Base-by-base conservation (phyloP, 2,113 vertebrate species). In the Sturnus vulgaris region DNA sequence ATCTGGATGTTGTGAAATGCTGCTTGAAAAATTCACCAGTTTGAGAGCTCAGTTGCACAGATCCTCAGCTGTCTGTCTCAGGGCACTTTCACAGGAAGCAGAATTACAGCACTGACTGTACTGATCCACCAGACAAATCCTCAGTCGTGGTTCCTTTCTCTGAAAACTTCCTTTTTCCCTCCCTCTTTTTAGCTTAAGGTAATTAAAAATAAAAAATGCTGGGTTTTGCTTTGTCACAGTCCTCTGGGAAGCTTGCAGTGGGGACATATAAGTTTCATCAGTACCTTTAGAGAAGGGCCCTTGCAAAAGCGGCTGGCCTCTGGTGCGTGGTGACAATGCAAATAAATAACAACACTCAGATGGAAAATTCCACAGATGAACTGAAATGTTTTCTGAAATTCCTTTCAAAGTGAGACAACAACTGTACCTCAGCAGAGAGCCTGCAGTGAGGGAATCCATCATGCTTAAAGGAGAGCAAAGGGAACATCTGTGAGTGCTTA, bases 401-500 rank as follows among this genome's bases (percentile, higher is more conserved):
- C 85, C 50, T 92, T 86, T 88, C 21, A 2, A 88, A 95, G 79
- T 66, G 59, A 77, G 75, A 63, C 78, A 92, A 82, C 84, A 94
- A 88, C 59, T 66, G 66, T 79, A 80, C 55, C 68, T 90, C 75
- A 86, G 66, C 0, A 0, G 75, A 87, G 75, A 86, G 75, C 63
- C 44, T 93, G 49, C 50, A 88, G 27, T 56, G 77, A 52, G 47
- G 21, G 39, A 46, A 83, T 83, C 75, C 60, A 81, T 91, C 53
- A 20, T 28, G 49, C 31, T 28, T 70, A 64, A 55, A 78, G 35
- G n/a, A 88, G 72, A 86, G 85, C 71, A 82, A 21, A 70, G 31
- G 52, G 56, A 90, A 73, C 90, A 96, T 81, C 85, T 96, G 79
- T 46, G 90, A 96, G 79, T 86, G 63, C 92, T 95, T 86, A 93